A percentile compares a stretch with the other conserved stretches of the same genome.
Evolutionary conservation across 2,113 vertebrate species (phyloP).

Genomic region (Cisticola juncidis): DNA sequence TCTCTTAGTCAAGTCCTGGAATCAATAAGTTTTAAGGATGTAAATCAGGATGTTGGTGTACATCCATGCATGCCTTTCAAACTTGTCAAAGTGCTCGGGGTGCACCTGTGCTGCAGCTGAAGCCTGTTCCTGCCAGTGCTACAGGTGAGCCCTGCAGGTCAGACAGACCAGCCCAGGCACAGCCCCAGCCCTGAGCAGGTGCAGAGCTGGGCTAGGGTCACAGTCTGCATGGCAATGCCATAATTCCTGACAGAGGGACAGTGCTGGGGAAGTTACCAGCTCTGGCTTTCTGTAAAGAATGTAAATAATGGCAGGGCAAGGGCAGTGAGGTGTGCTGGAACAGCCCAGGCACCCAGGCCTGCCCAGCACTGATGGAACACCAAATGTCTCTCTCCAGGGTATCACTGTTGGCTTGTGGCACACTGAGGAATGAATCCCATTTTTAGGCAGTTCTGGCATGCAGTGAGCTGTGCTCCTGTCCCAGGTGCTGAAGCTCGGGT

Average conservation of each 20-base stretch:
- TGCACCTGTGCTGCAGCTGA: background rate
- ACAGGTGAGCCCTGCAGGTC: background rate
- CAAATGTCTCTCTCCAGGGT: background rate
- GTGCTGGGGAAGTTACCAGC: background rate
- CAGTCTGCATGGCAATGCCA: fast-evolving
- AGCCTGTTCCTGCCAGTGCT: background rate
- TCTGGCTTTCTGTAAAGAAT: background rate
- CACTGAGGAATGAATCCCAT: background rate
- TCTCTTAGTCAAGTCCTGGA: background rate
- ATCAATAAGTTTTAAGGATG: background rate
- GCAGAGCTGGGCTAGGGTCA: background rate
- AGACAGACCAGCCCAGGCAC: background rate
- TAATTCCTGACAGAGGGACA: background rate
- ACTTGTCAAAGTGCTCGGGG: background rate
- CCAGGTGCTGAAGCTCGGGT: fast-evolving
- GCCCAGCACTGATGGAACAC: background rate
- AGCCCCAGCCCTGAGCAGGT: background rate
- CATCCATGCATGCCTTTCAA: fast-evolving
- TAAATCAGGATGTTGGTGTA: background rate
- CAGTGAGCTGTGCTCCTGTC: fast-evolving
- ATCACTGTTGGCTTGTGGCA: background rate
- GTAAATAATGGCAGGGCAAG: fast-evolving
- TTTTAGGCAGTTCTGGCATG: background rate
- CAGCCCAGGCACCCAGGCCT: background rate
- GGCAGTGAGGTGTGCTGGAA: background rate